A percentile compares a stretch with the other conserved stretches of the same genome.
phyloP scores from a whole-genome alignment of 2,797 vertebrate species.

The Aselliscus stoliczkanus region DNA sequence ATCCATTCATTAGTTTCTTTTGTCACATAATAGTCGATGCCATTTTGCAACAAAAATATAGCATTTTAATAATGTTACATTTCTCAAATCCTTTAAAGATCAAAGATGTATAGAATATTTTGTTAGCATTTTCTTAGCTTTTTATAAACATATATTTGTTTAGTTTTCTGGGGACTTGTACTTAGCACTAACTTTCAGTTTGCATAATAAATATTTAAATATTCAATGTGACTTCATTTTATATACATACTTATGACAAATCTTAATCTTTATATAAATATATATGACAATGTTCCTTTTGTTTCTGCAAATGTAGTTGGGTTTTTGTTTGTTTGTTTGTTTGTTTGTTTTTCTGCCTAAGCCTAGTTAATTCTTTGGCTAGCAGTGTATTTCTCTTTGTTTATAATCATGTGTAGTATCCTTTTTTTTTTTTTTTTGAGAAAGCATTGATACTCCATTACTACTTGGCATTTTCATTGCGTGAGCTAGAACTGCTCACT shows the following conservation, averaged over 20 bases:
- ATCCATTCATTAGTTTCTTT: constrained; percentile 17
- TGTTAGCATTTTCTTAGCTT: constrained; percentile 12
- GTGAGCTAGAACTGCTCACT: neutral
- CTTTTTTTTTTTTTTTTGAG: neutral
- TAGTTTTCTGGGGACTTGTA: neutral
- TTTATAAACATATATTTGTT: neutral
- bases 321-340: neutral
- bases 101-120: neutral
- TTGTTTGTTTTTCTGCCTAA: neutral
- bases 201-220: neutral
- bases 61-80: too few relatives aligned
- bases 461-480: neutral
- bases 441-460: neutral
- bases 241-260: neutral
- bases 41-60: neutral
- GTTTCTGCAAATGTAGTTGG: neutral
- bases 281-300: neutral
- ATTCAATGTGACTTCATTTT: neutral
- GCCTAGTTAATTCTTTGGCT: neutral
- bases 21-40: neutral
- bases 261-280: neutral
- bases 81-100: constrained; percentile 28
- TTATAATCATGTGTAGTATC: neutral
- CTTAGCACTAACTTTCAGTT: constrained; percentile 28
- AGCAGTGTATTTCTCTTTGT: constrained; percentile 28